Conservation (phyloP, 2,113 vertebrate genomes). For the Anguilla japonica region DNA sequence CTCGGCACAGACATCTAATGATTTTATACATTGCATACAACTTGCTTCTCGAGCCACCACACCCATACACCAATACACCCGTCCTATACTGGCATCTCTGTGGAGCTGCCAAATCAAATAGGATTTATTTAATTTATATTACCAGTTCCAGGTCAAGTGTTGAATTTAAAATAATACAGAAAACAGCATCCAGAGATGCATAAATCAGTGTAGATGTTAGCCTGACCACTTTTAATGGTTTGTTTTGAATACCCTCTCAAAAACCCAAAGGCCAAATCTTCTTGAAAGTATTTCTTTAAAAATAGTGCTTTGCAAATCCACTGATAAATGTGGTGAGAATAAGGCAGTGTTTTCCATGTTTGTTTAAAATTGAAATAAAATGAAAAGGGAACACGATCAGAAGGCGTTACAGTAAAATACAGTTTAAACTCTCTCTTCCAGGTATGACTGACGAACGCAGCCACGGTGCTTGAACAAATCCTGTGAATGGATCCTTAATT, state of each 20-base stretch:
- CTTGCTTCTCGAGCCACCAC: conserved; percentile 43
- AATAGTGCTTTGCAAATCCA: neutral
- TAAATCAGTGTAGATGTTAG: conserved; percentile 9
- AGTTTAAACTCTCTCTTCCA: neutral
- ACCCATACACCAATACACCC: neutral
- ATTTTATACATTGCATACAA: conserved; percentile 55
- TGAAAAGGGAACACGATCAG: neutral
- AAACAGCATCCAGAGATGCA: conserved; percentile 4
- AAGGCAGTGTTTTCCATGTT: neutral
- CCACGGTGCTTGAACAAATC: neutral
- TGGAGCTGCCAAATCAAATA: conserved; percentile 55
- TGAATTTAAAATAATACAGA: conserved; percentile 25
- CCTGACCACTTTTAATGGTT: conserved; percentile 11
- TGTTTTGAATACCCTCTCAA: conserved; percentile 18
- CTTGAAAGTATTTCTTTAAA: neutral
- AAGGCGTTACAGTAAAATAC: neutral
- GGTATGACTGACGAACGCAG: neutral
- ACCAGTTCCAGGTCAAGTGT: conserved; percentile 12
- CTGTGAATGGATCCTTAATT: conserved; percentile 2
- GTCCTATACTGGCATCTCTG: conserved; percentile 46
- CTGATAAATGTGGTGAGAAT: neutral
- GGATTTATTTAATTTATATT: conserved; percentile 39
- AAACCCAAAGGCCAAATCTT: neutral
- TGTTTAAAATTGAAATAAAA: neutral
- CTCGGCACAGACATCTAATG: conserved; percentile 58